These are phyloP conservation scores for Indicator maculatus DNA, from an alignment of 2,113 vertebrate genomes.

Conservation along the genomic window DNA sequence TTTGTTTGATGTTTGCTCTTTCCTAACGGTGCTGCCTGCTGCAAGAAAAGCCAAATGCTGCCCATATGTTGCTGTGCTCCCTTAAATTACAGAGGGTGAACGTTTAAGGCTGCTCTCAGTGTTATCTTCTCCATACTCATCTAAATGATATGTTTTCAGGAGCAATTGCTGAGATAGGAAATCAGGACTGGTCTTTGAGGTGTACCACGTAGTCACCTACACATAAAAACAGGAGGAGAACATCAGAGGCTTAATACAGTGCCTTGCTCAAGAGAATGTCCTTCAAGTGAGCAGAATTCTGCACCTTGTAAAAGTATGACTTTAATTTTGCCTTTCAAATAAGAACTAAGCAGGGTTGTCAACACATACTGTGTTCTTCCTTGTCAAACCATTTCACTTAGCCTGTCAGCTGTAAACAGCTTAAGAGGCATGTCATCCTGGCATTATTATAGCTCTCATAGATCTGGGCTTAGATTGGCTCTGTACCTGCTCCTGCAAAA, in stretches of 20 bases:
- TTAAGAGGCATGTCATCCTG: constrained; percentile 72
- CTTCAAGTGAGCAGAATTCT: constrained; percentile 56
- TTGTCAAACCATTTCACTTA: constrained; percentile 68
- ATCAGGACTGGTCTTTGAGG: constrained; percentile 48
- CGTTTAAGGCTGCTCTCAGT: constrained; percentile 9
- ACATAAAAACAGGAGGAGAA: constrained; percentile 22
- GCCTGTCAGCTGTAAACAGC: constrained; percentile 74
- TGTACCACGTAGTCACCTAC: constrained; percentile 45
- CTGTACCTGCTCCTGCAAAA: constrained; percentile 49
- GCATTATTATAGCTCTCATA: constrained; percentile 69
- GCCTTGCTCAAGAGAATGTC: constrained; percentile 55
- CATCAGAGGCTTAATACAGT: constrained; percentile 13
- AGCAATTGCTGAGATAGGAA: constrained; percentile 56
- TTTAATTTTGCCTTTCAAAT: constrained; percentile 76
- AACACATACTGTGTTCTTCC: constrained; percentile 56
- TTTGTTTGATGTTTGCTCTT: constrained; percentile 53
- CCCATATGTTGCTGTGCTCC: constrained; percentile 1
- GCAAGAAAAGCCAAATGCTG: constrained; percentile 52
- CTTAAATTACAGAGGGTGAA: constrained; percentile 48
- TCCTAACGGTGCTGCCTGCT: constrained; percentile 7
- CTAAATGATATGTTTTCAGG: constrained; percentile 59
- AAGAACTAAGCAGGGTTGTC: constrained; percentile 64
- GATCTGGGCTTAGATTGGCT: constrained; percentile 72
- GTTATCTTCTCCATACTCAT: constrained; percentile 43
- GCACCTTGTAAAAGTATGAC: constrained; percentile 65